Evolutionary conservation across 2,888 invertebrate genomes (phyloP), one percentile per base, ranked within the genome.

Genomic region (Lasioglossum leucozonium): DNA sequence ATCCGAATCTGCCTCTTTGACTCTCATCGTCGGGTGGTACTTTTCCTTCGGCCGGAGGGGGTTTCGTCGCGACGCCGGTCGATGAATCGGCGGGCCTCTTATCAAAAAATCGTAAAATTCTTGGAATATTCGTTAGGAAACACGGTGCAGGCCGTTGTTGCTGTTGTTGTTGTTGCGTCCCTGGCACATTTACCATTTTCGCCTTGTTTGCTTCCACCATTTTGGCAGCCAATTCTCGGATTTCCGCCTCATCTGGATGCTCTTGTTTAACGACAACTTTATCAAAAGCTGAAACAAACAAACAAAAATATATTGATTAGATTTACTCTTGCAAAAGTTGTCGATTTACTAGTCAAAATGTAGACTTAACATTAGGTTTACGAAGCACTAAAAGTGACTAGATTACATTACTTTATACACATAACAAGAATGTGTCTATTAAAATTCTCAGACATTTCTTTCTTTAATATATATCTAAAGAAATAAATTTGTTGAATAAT

Each of bases 211-310:
- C 97, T 95, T 98, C 98, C 95, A 97, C 96, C 97, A 98, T 97
- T 95, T 98, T 98, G 92, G 97, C 97, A 90, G 98, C 98, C 95
- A 98, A 94, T 95, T 97, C 98, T 93, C 97, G 96, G 94, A 98
- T 98, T 96, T 98, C 98, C 91, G 98, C 97, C 95, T 98, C 98
- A 96, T 98, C 98, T 88, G 97, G 97, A 95, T 96, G 96, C 95
- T 97, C 97, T 91, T 97, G 96, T 95, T 97, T 97, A 88, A 97
- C 96, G 92, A 96, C 96, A 88, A 96, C 96, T 85, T 94, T 94
- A 42, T 93, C 93, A 69, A 92, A 84, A 85, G 40, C 90, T 90
- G 78, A 26, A 89, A 87, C 44, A 81, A 5, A 26, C 13, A 34
- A 30, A 34, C 10, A 34, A 1, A 18, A 40, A 47, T 26, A 44